These are phyloP conservation scores for Carterocephalus palaemon DNA, from an alignment of 2,888 invertebrate species.

Conservation along the genomic window DNA sequence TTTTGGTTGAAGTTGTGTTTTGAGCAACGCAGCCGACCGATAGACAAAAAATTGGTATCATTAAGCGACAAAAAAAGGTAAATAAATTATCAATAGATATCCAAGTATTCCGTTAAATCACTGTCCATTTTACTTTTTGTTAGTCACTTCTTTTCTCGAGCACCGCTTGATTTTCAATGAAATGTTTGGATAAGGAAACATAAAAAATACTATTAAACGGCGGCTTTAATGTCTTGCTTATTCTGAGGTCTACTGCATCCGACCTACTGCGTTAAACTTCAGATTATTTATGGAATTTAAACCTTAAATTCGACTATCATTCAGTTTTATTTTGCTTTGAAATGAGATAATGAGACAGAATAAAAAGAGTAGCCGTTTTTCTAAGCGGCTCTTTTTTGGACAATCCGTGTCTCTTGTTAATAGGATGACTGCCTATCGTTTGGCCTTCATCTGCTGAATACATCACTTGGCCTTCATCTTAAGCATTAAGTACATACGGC, in stretches of 20 bases:
- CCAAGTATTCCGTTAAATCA: not conserved
- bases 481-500: not conserved
- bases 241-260: conserved; percentile 15
- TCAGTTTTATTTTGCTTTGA: not conserved
- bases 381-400: conserved; percentile 16
- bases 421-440: conserved; percentile 20
- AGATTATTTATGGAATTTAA: not conserved
- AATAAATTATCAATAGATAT: no score
- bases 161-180: conserved; percentile 12
- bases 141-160: conserved; percentile 4
- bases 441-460: conserved; percentile 17
- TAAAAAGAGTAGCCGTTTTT: conserved; percentile 8
- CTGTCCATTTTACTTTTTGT: not conserved
- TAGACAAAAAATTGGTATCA: no score
- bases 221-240: conserved; percentile 16
- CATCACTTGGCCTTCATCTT: conserved; percentile 18
- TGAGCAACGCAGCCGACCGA: no score
- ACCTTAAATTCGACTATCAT: not conserved
- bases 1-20: no score
- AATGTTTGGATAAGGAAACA: conserved; percentile 14
- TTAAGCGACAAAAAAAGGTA: no score
- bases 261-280: not conserved
- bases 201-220: conserved; percentile 21
- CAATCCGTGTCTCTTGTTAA: conserved; percentile 19
- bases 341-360: conserved; percentile 5